Base-by-base conservation (phyloP, 1,140 invertebrate species). In the Rhagoletis pomonella region DNA sequence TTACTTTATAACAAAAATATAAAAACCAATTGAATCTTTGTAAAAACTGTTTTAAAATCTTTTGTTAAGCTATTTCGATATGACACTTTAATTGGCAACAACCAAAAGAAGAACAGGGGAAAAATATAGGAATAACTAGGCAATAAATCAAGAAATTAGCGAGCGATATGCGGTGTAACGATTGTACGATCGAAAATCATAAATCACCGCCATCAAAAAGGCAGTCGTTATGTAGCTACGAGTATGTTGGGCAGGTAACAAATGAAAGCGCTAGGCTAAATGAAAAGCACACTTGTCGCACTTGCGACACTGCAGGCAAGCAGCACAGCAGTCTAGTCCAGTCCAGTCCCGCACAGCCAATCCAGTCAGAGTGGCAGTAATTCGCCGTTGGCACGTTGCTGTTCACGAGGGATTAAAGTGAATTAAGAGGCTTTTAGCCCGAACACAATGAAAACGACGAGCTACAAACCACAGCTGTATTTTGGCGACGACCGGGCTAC, bases 121-220 rank as follows among this genome's bases (percentile, higher is more conserved):
- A 55, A 55, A 55, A 62, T 4, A 14, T 17, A 0, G 14, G 39
- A 42, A 29, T 14, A 73, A 47, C 12, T 17, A 44, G 64, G 67
- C 39, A 73, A 42, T 73, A 73, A 73, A 73, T 73, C 67, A 73
- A 73, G 67, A 73, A 73, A 73, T 73, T 73, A 73, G 67, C 39
- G 67, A 42, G 42, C 42, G 42, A 73, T 47, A 73, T 29, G 42
- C 67, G 67, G 4, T 6, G 67, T 42, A n/a, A 7, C 42, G 42
- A 73, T 44, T 39, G 42, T 44, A 73, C 14, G 42, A 47, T 0
- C 67, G 67, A 73, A 44, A 73, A 73, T 17, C 67, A 73, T 73
- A 73, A 73, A 73, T 73, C 67, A 73, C 67, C 67, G 67, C 42
- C 67, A 14, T 47, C 42, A 73, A 73, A 47, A 73, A 44, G 4